Conservation (phyloP, 2,113 vertebrate species). For the Thunnus maccoyii region DNA sequence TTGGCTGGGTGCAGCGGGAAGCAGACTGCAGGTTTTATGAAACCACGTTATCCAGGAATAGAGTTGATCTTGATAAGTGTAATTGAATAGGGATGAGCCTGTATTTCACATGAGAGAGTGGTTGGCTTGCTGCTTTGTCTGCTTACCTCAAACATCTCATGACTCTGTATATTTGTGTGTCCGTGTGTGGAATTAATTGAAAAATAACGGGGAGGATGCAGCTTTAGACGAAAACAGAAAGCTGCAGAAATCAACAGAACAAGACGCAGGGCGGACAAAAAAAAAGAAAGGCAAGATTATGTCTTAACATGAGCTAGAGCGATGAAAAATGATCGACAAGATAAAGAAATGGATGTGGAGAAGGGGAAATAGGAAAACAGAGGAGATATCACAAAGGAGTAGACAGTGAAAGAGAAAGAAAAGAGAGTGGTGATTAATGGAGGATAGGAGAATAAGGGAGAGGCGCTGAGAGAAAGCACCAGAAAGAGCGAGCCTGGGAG, state of each 20-base stretch:
- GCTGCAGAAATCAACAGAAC: background rate
- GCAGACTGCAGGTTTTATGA: constrained; percentile 48
- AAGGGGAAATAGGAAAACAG: background rate
- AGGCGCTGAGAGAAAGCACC: constrained; percentile 56
- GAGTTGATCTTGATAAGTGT: constrained; percentile 51
- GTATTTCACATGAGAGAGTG: constrained; percentile 29
- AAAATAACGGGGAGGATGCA: constrained; percentile 4
- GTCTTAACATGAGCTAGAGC: constrained; percentile 20
- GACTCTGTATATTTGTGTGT: constrained; percentile 27
- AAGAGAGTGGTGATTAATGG: constrained; percentile 28
- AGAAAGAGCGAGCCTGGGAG: constrained; percentile 68
- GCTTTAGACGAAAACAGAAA: constrained; percentile 29
- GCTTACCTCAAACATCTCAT: constrained; percentile 36
- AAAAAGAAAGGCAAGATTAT: background rate
- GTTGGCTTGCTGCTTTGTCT: constrained; percentile 14
- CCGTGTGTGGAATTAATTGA: constrained; percentile 24
- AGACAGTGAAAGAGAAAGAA: background rate
- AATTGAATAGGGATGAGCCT: constrained; percentile 43
- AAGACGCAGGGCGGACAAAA: background rate
- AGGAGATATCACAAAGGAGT: background rate
- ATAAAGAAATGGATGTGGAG: constrained; percentile 5
- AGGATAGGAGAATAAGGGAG: constrained; percentile 48
- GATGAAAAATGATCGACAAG: constrained; percentile 21
- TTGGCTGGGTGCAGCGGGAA: constrained; percentile 21
- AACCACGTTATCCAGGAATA: constrained; percentile 52